These are phyloP conservation scores for Cynopterus brachyotis DNA, from an alignment of 2,113 vertebrate genomes.

Conservation along the genomic window DNA sequence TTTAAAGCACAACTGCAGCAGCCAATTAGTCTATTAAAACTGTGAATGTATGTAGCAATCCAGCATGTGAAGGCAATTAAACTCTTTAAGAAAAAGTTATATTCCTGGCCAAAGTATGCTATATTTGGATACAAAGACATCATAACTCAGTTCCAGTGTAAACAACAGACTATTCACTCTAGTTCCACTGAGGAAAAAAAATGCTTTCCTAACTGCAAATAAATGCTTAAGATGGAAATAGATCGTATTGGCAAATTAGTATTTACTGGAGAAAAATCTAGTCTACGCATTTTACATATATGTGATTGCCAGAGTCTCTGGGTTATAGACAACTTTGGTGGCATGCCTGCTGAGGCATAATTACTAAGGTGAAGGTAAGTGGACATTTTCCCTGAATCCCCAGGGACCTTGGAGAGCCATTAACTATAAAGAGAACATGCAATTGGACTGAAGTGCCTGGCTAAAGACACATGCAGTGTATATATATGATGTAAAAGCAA, in stretches of 20 bases:
- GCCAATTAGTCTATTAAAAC: constrained; percentile 85
- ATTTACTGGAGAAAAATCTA: constrained; percentile 67
- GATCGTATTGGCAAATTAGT: constrained; percentile 59
- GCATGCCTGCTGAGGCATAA: constrained; percentile 84
- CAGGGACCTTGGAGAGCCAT: constrained; percentile 77
- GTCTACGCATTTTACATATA: constrained; percentile 55
- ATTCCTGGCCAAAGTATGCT: constrained; percentile 80
- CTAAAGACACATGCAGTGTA: constrained; percentile 70
- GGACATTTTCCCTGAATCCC: constrained; percentile 73
- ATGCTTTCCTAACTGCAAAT: constrained; percentile 57
- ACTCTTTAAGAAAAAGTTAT: constrained; percentile 80
- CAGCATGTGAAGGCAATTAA: constrained; percentile 83
- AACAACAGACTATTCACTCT: constrained; percentile 67
- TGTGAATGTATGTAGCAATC: constrained; percentile 91
- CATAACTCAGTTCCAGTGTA: constrained; percentile 70
- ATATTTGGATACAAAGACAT: constrained; percentile 77
- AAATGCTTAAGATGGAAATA: constrained; percentile 42
- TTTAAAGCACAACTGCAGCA: constrained; percentile 94
- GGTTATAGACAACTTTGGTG: constrained; percentile 61
- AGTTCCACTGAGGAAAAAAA: constrained; percentile 58
- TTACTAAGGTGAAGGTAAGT: constrained; percentile 81
- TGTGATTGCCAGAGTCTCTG: constrained; percentile 69
- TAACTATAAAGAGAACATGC: constrained; percentile 75
- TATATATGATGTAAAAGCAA: constrained; percentile 71
- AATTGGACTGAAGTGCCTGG: constrained; percentile 74